Conservation (phyloP, 2,888 invertebrate species). For the Scaptomyza reducta region DNA sequence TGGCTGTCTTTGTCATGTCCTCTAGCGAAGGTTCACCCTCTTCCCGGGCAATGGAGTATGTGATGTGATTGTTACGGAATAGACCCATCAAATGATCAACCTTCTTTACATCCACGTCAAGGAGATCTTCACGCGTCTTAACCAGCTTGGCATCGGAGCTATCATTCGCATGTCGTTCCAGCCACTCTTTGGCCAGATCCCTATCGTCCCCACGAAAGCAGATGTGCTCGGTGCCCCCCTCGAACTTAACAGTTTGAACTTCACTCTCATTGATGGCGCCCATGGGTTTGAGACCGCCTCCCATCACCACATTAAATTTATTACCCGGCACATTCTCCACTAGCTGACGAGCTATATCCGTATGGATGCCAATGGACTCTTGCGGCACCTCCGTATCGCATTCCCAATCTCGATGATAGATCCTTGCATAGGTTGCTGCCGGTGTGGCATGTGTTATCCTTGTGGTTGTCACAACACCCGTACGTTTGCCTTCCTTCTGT, state of each 20-base stretch:
- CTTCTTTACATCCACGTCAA: slow-evolving; percentile 82
- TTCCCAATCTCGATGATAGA: slow-evolving; percentile 87
- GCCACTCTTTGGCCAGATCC: slow-evolving; percentile 87
- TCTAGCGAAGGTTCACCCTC: slow-evolving; percentile 85
- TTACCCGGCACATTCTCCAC: slow-evolving; percentile 87
- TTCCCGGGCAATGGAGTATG: slow-evolving; percentile 85
- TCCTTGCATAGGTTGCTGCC: slow-evolving; percentile 86
- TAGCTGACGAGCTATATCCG: slow-evolving; percentile 87
- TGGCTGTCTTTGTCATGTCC: slow-evolving; percentile 87
- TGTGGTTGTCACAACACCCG: slow-evolving; percentile 88
- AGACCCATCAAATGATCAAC: slow-evolving; percentile 85
- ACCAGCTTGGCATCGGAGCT: slow-evolving; percentile 80
- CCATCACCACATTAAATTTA: slow-evolving; percentile 87
- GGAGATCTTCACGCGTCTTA: slow-evolving; percentile 82
- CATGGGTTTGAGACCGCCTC: slow-evolving; percentile 86
- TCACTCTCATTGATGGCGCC: slow-evolving; percentile 78
- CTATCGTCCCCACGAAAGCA: slow-evolving; percentile 85
- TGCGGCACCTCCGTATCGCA: slow-evolving; percentile 85
- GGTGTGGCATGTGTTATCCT: slow-evolving; percentile 88
- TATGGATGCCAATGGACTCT: slow-evolving; percentile 82
- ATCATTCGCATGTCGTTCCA: slow-evolving; percentile 68
- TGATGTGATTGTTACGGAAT: slow-evolving; percentile 86
- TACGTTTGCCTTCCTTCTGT: slow-evolving; percentile 86
- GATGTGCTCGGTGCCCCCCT: slow-evolving; percentile 77
- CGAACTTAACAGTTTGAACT: slow-evolving; percentile 65